These are phyloP conservation scores for Dynastes tityus DNA, from an alignment of 2,888 invertebrate genomes.

Conservation along the genomic window DNA sequence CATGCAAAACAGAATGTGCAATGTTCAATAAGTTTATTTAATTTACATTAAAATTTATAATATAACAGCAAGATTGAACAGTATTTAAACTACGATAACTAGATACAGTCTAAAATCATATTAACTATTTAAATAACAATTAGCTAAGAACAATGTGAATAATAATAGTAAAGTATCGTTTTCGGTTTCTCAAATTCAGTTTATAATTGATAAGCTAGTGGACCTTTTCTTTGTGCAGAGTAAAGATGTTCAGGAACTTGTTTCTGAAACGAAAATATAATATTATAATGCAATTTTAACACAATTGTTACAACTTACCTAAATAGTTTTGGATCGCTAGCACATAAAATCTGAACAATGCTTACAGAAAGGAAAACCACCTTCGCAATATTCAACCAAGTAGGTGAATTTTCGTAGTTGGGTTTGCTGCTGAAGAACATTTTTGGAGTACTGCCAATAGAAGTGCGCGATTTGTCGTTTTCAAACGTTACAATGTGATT, in stretches of 20 bases:
- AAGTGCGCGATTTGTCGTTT: too few species aligned
- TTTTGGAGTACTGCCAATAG: not conserved
- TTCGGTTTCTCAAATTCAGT: not conserved
- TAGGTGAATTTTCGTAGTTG: conserved; percentile 6
- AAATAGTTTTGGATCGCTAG: conserved; percentile 54
- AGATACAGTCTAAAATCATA: not conserved
- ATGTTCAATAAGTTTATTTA: conserved; percentile 27
- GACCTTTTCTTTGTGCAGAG: conserved; percentile 50
- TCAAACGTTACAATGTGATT: too few species aligned
- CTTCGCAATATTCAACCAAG: conserved; percentile 51
- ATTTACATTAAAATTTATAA: conserved; percentile 16
- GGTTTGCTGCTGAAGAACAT: not conserved
- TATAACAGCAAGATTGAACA: conserved; percentile 23
- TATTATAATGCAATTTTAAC: not conserved
- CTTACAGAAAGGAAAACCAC: conserved; percentile 51
- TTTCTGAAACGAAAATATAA: conserved; percentile 38
- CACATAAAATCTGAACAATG: conserved; percentile 54
- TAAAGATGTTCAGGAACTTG: conserved; percentile 37
- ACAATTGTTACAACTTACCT: conserved; percentile 49
- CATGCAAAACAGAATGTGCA: not conserved
- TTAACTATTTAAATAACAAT: not conserved
- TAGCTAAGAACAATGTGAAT: not conserved
- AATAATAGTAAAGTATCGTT: not conserved
- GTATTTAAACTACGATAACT: conserved; percentile 24
- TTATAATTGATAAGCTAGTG: not conserved